Evolutionary conservation across 2,888 invertebrate species (phyloP), one percentile per base, ranked within the genome.

Genomic region (Pyrochroa serraticornis): DNA sequence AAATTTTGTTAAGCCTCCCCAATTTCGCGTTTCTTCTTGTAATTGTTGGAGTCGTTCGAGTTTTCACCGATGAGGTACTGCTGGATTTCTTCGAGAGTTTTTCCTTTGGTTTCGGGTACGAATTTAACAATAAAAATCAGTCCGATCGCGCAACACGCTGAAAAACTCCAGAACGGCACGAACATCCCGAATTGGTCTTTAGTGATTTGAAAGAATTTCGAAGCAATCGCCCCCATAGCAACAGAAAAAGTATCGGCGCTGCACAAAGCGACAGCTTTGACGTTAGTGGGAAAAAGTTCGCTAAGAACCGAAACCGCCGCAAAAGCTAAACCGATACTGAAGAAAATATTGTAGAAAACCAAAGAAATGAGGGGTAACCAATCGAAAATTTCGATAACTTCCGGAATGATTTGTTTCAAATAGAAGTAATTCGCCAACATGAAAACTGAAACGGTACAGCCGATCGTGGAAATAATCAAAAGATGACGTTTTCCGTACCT

Each of bases 81-180:
- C 70, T 89, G 88, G 68, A 89, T 89, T 69, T 85, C 83, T 47
- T 86, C 82, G 70, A 89, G 82, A 3, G 87, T 87, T 71, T 87
- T 88, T 52, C 87, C 87, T 73, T 87, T 88, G 2, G 89, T 89
- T 76, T 89, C 89, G 0, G 88, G 87, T 22, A 89, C 82, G 63
- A 83, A 77, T 31, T 82, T 77, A 34, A 82, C 66, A 70, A 88
- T 84, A 73, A 85, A 87, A 56, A 84, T 75, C 45, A 87, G 77
- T 0, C 88, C 87, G 54, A 86, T 60, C 13, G 84, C 75, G 32
- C 86, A 85, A 72, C 84, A 86, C 6, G 78, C 69, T 0, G 85
- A 81, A 75, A 88, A 89, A 69, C 85, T 84, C 79, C 85, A 84
- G 75, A 88, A 88, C 62, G 85, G 85, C 67, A 85, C 82, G 73